Conservation (phyloP, 2,797 vertebrate genomes). For the Lepus townsendii region DNA sequence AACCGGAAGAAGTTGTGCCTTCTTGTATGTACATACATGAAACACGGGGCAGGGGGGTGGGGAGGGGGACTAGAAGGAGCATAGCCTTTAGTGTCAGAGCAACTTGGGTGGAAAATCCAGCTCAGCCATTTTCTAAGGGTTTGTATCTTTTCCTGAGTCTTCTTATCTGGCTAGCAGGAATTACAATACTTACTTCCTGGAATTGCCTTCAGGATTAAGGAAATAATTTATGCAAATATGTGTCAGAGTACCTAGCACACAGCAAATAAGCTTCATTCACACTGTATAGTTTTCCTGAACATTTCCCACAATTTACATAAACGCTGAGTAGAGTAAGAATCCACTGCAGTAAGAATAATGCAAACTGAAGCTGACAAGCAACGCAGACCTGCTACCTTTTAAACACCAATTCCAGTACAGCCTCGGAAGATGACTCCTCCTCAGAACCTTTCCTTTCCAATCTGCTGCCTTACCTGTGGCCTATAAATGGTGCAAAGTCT, state of each 20-base stretch:
- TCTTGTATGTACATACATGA: background rate
- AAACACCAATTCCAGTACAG: background rate
- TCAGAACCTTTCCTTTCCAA: background rate
- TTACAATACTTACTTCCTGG: background rate
- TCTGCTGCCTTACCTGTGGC: background rate
- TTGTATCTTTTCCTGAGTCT: background rate
- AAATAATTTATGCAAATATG: background rate
- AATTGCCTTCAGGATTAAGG: background rate
- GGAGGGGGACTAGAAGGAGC: background rate
- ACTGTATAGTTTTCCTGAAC: background rate
- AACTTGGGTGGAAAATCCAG: background rate
- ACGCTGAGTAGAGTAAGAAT: background rate
- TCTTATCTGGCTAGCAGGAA: background rate
- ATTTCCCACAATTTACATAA: constrained; percentile 13
- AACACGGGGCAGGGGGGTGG: background rate
- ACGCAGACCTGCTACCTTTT: background rate
- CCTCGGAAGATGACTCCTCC: background rate
- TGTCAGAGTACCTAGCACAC: background rate
- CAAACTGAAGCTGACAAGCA: background rate
- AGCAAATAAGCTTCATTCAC: background rate
- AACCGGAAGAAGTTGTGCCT: background rate
- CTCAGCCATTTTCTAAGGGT: background rate
- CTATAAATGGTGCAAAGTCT: background rate
- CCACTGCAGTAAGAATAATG: background rate
- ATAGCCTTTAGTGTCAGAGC: background rate